These are phyloP conservation scores for Neomicropteryx cornuta DNA, from an alignment of 1,140 invertebrate genomes.

Conservation along the genomic window DNA sequence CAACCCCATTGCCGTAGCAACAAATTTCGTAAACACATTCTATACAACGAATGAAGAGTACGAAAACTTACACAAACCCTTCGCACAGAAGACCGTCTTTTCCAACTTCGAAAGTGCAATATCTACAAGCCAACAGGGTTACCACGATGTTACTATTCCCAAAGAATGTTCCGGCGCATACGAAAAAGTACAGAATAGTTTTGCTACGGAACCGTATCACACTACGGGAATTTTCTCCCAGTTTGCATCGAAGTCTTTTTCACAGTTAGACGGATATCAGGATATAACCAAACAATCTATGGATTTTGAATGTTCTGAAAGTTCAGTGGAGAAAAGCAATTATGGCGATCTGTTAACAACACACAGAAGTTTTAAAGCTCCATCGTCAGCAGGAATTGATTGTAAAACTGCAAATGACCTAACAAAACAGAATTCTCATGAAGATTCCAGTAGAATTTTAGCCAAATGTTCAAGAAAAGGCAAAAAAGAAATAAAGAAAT, in stretches of 20 bases:
- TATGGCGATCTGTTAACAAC: too few relatives aligned
- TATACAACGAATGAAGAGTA: slow-evolving; percentile 31
- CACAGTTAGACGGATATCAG: slow-evolving; percentile 25
- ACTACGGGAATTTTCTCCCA: slow-evolving; percentile 7
- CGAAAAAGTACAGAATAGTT: slow-evolving; percentile 25
- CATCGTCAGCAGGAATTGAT: too few relatives aligned
- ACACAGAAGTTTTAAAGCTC: too few relatives aligned
- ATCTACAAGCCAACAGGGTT: too few relatives aligned
- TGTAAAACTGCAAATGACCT: too few relatives aligned
- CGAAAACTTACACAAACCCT: slow-evolving; percentile 27
- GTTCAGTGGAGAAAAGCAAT: slow-evolving; percentile 21
- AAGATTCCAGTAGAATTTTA: too few relatives aligned
- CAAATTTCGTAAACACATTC: slow-evolving; percentile 32
- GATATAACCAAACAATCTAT: slow-evolving; percentile 26
- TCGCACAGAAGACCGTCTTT: slow-evolving; percentile 27
- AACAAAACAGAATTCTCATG: too few relatives aligned
- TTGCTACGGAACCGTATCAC: slow-evolving; percentile 9
- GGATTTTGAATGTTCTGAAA: slow-evolving; percentile 19
- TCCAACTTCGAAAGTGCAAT: slow-evolving; percentile 26
- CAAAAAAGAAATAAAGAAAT: not conserved
- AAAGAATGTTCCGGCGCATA: slow-evolving; percentile 21
- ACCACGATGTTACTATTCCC: too few relatives aligned
- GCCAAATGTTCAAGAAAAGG: too few relatives aligned
- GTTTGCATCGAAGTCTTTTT: not conserved
- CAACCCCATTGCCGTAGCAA: slow-evolving; percentile 28